Percentiles rank a stretch among this genome's conserved stretches.
These are phyloP conservation scores for Coendou prehensilis DNA, from an alignment of 2,797 vertebrate genomes.

Conservation along the genomic window DNA sequence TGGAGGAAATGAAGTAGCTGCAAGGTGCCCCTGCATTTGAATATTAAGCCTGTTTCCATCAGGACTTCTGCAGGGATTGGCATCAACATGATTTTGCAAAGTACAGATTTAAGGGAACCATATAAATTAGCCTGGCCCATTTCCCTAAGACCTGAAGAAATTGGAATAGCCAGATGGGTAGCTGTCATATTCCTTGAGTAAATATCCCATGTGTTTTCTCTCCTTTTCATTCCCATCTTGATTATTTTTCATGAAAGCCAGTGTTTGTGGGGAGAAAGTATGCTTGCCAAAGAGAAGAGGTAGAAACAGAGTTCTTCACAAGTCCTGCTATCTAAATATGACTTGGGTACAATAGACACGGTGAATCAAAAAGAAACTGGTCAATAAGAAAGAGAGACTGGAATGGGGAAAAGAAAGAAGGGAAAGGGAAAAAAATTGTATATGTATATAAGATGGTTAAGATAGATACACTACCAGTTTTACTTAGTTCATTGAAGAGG, in stretches of 20 bases:
- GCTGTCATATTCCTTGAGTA: background rate
- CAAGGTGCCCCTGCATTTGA: background rate
- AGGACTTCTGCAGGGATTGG: background rate
- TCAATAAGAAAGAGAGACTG: no score
- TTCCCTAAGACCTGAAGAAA: constrained; percentile 31
- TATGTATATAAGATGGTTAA: no score
- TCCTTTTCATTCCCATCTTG: background rate
- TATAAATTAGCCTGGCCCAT: background rate
- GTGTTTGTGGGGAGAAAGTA: background rate
- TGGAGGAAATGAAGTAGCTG: background rate
- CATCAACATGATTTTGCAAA: background rate
- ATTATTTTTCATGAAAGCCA: background rate
- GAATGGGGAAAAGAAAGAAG: no score
- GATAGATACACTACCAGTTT: no score
- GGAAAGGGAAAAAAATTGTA: no score
- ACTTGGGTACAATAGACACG: no score
- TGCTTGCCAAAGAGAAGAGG: background rate
- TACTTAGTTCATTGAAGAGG: no score
- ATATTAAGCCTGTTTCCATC: background rate
- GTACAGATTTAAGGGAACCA: background rate
- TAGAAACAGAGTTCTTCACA: background rate
- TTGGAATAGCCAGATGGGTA: background rate
- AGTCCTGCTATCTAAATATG: background rate
- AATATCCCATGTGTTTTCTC: background rate
- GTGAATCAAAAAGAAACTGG: no score